Conservation (phyloP, 92 coral and sea anemone species). For the Epizoanthus fatuus region DNA sequence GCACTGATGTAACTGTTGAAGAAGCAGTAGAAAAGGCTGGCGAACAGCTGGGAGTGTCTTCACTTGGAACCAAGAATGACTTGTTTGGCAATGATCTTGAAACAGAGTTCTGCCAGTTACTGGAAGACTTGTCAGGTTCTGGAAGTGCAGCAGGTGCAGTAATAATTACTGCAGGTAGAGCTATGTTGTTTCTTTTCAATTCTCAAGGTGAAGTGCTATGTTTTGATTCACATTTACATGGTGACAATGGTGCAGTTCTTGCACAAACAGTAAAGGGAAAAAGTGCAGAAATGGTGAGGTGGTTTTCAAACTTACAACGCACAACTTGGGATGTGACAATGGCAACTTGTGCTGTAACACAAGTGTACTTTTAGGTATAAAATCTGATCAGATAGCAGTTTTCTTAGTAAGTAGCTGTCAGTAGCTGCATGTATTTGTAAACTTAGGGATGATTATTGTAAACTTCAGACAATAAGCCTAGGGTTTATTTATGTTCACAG, state of each 20-base stretch:
- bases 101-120: constrained; percentile 23
- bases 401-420: too few relatives aligned
- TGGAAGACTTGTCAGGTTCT: constrained; percentile 16
- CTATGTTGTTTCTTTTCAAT: constrained; percentile 42
- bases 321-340: constrained; percentile 19
- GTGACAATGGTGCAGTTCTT: constrained; percentile 48
- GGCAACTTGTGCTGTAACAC: constrained; percentile 22
- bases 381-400: too few relatives aligned
- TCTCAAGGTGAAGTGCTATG: constrained; percentile 38
- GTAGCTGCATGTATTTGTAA: too few relatives aligned
- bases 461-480: too few relatives aligned
- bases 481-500: too few relatives aligned
- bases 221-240: constrained; percentile 58
- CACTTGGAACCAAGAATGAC: constrained; percentile 49
- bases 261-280: constrained; percentile 38
- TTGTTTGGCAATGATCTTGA: constrained; percentile 52
- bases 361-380: constrained; percentile 5
- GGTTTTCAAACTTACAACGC: constrained; percentile 25
- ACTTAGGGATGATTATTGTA: too few relatives aligned
- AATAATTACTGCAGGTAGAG: constrained; percentile 39
- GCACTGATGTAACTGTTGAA: constrained; percentile 56
- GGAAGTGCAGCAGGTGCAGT: constrained; percentile 42
- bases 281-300: constrained; percentile 38
- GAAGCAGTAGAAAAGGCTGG: constrained; percentile 60
- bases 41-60: constrained; percentile 52